phyloP scores from a whole-genome alignment of 2,113 vertebrate species.

The Tiliqua scincoides region DNA sequence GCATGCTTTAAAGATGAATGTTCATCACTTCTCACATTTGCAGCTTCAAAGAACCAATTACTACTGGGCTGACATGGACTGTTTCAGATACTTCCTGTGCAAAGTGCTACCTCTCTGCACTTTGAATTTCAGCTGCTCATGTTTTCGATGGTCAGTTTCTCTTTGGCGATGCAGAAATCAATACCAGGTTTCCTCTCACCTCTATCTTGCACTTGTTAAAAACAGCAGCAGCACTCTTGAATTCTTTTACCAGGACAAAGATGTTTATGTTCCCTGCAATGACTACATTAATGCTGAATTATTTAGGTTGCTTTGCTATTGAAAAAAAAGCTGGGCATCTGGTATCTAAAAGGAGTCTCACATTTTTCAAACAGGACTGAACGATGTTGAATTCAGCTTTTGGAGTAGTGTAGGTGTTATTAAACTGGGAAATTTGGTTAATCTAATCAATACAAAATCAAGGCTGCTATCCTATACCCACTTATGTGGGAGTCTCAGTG shows the following conservation, averaged over 20 bases:
- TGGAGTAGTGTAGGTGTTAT: not conserved
- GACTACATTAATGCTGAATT: constrained; percentile 65
- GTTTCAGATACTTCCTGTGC: constrained; percentile 75
- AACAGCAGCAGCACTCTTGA: constrained; percentile 67
- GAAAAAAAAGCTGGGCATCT: constrained; percentile 66
- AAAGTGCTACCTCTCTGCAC: constrained; percentile 63
- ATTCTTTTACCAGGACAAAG: constrained; percentile 51
- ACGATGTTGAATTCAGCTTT: constrained; percentile 23
- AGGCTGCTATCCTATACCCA: too few relatives aligned
- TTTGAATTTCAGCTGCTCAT: constrained; percentile 45
- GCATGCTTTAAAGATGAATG: constrained; percentile 76
- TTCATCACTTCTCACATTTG: constrained; percentile 71
- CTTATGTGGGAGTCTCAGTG: too few relatives aligned
- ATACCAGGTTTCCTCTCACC: constrained; percentile 56
- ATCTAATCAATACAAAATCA: not conserved
- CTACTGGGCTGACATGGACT: constrained; percentile 62
- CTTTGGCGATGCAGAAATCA: constrained; percentile 60
- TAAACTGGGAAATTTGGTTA: not conserved
- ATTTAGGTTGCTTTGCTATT: constrained; percentile 62
- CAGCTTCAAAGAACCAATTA: constrained; percentile 78
- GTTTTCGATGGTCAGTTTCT: constrained; percentile 51
- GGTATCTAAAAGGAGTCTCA: constrained; percentile 43
- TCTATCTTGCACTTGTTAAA: constrained; percentile 71
- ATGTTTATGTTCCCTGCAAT: constrained; percentile 58
- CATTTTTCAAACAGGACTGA: constrained; percentile 43